These are phyloP conservation scores for Acridotheres tristis DNA, from an alignment of 2,797 vertebrate genomes.

Conservation along the genomic window DNA sequence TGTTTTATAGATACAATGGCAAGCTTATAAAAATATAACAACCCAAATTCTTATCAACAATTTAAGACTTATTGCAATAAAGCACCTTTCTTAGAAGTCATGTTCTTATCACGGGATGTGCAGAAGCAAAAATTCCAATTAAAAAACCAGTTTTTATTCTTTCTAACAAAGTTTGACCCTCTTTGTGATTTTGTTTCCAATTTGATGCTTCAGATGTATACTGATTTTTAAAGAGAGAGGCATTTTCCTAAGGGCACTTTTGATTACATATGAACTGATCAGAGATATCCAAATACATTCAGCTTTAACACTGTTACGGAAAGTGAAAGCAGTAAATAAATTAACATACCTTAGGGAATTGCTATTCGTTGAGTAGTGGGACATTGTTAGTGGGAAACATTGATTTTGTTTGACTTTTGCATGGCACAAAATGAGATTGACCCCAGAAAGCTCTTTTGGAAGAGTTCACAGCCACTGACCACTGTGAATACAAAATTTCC, in stretches of 20 bases:
- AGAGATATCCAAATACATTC: not conserved
- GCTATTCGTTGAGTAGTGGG: not conserved
- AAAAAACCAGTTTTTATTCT: not conserved
- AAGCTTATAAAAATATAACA: not conserved
- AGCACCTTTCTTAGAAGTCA: not conserved
- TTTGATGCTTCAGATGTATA: not conserved
- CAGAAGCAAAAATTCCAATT: not conserved
- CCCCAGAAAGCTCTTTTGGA: not conserved
- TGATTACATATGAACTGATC: not conserved
- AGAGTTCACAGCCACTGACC: not conserved
- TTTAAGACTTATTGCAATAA: not conserved
- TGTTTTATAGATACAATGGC: not conserved
- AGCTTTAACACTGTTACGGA: not conserved
- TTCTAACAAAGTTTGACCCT: not conserved
- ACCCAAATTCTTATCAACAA: not conserved
- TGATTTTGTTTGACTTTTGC: slow-evolving; percentile 8
- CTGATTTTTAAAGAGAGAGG: not conserved
- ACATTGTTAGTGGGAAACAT: not conserved
- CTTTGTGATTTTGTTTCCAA: not conserved
- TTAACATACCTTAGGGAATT: not conserved
- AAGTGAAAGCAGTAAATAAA: slow-evolving; percentile 27
- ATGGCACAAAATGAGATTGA: not conserved
- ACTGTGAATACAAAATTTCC: slow-evolving; percentile 29
- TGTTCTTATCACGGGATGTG: not conserved
- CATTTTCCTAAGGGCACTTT: not conserved